Conservation (phyloP, 2,113 vertebrate species). For the Merops nubicus region DNA sequence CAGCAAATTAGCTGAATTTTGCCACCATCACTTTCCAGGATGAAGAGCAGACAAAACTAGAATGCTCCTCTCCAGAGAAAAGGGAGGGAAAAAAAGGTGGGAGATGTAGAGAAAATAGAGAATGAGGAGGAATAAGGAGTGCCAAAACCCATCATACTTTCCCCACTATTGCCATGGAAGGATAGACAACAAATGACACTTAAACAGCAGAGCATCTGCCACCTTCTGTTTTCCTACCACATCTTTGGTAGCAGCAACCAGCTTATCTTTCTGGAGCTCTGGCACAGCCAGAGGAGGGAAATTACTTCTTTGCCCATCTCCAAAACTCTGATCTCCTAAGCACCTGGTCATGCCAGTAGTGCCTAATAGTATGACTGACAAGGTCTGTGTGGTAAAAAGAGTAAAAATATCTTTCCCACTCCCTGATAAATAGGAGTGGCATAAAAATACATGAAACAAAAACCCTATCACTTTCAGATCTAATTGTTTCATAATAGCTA, state of each 20-base stretch:
- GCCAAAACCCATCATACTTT: neutral
- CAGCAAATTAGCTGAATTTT: neutral
- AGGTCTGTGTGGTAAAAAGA: accelerated
- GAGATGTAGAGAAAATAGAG: neutral
- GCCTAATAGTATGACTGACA: neutral
- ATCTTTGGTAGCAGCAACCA: neutral
- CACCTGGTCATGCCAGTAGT: neutral
- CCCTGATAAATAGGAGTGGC: neutral
- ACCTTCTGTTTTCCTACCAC: neutral
- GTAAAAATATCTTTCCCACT: neutral
- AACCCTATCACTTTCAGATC: neutral
- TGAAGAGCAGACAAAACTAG: neutral
- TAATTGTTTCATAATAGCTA: neutral
- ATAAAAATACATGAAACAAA: neutral
- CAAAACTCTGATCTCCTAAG: accelerated
- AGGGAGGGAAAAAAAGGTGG: accelerated
- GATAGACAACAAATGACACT: neutral
- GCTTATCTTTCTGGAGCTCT: neutral
- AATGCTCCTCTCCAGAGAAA: neutral
- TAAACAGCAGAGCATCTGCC: neutral
- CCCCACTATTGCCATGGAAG: neutral
- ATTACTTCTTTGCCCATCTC: neutral
- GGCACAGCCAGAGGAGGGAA: neutral
- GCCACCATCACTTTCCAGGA: neutral
- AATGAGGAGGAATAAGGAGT: neutral